A percentile compares a stretch with the other conserved stretches of the same genome.
Conservation (phyloP, 2,888 invertebrate species). For the Hypselothyrea guttata region DNA sequence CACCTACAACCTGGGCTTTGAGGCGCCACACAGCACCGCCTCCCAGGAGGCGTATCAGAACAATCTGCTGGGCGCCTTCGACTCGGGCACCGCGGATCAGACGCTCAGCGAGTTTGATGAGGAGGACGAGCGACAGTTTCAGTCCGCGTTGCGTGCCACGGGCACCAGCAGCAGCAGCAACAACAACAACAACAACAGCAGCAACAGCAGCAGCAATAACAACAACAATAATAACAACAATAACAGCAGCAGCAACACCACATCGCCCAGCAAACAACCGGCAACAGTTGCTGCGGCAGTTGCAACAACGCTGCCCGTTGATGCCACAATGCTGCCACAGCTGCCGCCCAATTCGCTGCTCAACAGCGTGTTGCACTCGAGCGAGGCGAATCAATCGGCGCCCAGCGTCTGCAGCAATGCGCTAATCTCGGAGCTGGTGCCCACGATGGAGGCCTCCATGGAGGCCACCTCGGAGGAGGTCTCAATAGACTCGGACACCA, state of each 20-base stretch:
- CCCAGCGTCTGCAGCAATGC: conserved; percentile 20
- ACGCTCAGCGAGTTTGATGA: conserved; percentile 89
- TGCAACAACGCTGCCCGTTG: background rate
- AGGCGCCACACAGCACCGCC: conserved; percentile 82
- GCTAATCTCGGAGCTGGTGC: conserved; percentile 70
- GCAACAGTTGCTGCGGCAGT: conserved; percentile 3
- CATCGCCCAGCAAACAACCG: conserved; percentile 49
- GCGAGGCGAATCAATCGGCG: conserved; percentile 62
- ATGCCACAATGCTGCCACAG: background rate
- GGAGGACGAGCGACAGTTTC: conserved; percentile 90
- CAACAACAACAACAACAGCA: conserved; percentile 12
- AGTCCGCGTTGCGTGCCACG: conserved; percentile 86
- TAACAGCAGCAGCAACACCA: conserved; percentile 26
- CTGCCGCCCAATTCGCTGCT: conserved; percentile 32
- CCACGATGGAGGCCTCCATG: conserved; percentile 78
- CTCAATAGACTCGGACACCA: conserved; percentile 82
- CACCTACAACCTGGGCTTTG: conserved; percentile 87
- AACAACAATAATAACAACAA: conserved; percentile 12
- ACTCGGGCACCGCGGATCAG: conserved; percentile 87
- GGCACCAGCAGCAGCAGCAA: conserved; percentile 80
- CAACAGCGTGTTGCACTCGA: conserved; percentile 53
- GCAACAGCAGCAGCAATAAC: conserved; percentile 9
- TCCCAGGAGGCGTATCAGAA: conserved; percentile 84
- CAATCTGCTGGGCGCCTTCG: conserved; percentile 86
- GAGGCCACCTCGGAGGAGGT: conserved; percentile 83